A percentile compares a stretch with the other conserved stretches of the same genome.
Evolutionary conservation across 2,113 vertebrate genomes (phyloP).

Genomic region (Embiotoca jacksoni): DNA sequence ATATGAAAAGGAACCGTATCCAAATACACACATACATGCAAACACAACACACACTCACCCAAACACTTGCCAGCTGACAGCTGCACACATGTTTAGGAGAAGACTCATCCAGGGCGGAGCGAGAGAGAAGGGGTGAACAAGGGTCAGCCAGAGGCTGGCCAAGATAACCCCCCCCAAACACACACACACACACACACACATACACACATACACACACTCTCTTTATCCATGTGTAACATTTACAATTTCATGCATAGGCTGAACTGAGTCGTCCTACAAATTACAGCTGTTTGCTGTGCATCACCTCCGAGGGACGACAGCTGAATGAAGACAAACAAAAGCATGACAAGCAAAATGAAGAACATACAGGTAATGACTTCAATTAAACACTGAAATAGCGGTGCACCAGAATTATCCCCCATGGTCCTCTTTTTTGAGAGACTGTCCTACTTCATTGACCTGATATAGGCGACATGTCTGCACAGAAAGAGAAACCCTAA

Average conservation of each 20-base stretch:
- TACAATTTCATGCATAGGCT: conserved; percentile 59
- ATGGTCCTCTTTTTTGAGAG: conserved; percentile 65
- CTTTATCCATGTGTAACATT: conserved; percentile 50
- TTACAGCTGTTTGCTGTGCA: conserved; percentile 54
- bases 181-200: conserved; percentile 1
- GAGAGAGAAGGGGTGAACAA: conserved; percentile 61
- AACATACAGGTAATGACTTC: conserved; percentile 54
- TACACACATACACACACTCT: conserved; percentile 16
- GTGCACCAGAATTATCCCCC: conserved; percentile 66
- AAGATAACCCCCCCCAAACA: conserved; percentile 20
- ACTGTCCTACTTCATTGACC: conserved; percentile 79
- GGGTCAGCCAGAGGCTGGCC: conserved; percentile 68
- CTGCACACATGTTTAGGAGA: conserved; percentile 75
- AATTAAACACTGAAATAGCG: conserved; percentile 69
- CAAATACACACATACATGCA: conserved; percentile 41
- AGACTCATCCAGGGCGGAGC: conserved; percentile 62
- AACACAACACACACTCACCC: conserved; percentile 50
- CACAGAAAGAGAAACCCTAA: conserved; percentile 48
- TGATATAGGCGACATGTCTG: conserved; percentile 64
- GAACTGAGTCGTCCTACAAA: conserved; percentile 31
- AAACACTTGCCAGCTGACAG: conserved; percentile 75
- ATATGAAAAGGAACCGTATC: conserved; percentile 40
- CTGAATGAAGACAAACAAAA: conserved; percentile 59
- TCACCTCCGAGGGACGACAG: conserved; percentile 35
- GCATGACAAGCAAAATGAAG: conserved; percentile 47